Percentiles rank a stretch among this genome's conserved stretches.
Conservation (phyloP, 1,140 invertebrate genomes). For the Brachionus rubens region DNA sequence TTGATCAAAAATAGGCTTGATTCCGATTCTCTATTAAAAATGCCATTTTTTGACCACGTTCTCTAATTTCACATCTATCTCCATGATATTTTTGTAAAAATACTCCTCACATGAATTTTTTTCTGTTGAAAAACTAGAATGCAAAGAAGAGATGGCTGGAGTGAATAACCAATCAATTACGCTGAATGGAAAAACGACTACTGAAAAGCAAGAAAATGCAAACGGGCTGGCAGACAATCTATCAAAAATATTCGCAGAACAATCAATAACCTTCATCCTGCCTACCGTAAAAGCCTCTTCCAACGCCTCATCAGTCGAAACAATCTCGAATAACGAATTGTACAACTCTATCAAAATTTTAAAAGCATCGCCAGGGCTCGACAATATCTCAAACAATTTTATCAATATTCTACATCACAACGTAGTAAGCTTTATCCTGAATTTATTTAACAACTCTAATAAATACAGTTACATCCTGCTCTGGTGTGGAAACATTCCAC, state of each 20-base stretch:
- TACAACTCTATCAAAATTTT: not conserved
- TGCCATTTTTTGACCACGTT: no score
- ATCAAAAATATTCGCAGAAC: not conserved
- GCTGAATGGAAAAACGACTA: not conserved
- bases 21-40: no score
- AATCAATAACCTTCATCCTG: no score
- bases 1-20: no score
- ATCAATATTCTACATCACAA: slow-evolving; percentile 20
- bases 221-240: not conserved
- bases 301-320: no score
- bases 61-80: no score
- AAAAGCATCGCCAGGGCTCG: slow-evolving; percentile 4
- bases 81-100: no score
- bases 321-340: not conserved
- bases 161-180: not conserved
- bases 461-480: slow-evolving; percentile 16
- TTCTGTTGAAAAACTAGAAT: not conserved
- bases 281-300: no score
- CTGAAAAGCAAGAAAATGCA: not conserved
- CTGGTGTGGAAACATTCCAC: slow-evolving; percentile 16
- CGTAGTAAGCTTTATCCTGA: not conserved
- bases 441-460: not conserved
- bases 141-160: not conserved
- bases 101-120: no score
- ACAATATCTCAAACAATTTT: slow-evolving; percentile 3